Conservation (phyloP, 2,113 vertebrate genomes). For the Lutjanus erythropterus region DNA sequence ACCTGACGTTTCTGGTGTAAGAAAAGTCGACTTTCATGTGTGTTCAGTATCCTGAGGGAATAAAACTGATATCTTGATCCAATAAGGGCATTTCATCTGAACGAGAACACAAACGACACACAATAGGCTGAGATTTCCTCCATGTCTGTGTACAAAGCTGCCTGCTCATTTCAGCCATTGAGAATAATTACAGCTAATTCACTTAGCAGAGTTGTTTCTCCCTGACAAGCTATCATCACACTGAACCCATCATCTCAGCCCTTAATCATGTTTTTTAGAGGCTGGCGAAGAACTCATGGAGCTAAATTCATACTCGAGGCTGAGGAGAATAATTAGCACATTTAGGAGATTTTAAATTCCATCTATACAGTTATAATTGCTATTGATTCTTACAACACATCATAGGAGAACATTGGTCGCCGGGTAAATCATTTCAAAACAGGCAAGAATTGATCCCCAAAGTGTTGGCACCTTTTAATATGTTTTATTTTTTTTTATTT, state of each 20-base stretch:
- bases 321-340: conserved; percentile 44
- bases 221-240: conserved; percentile 62
- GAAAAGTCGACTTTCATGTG: conserved; percentile 4
- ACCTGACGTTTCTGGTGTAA: neutral
- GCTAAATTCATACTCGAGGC: conserved; percentile 24
- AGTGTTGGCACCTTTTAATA: too few species aligned
- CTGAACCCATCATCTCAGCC: conserved; percentile 52
- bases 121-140: conserved; percentile 15
- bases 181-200: conserved; percentile 66
- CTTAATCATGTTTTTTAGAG: conserved; percentile 56
- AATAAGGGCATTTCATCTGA: conserved; percentile 17
- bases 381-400: conserved; percentile 24
- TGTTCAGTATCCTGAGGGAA: neutral
- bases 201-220: conserved; percentile 47
- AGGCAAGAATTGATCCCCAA: neutral
- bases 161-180: conserved; percentile 47
- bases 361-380: conserved; percentile 18
- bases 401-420: neutral
- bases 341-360: conserved; percentile 29
- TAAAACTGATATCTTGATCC: neutral
- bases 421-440: too few species aligned
- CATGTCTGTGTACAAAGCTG: conserved; percentile 13
- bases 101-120: neutral
- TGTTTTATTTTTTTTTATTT: too few species aligned
- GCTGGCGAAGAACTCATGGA: conserved; percentile 38